These are phyloP conservation scores for Rachycentron canadum DNA, from an alignment of 2,797 vertebrate species.

Conservation along the genomic window DNA sequence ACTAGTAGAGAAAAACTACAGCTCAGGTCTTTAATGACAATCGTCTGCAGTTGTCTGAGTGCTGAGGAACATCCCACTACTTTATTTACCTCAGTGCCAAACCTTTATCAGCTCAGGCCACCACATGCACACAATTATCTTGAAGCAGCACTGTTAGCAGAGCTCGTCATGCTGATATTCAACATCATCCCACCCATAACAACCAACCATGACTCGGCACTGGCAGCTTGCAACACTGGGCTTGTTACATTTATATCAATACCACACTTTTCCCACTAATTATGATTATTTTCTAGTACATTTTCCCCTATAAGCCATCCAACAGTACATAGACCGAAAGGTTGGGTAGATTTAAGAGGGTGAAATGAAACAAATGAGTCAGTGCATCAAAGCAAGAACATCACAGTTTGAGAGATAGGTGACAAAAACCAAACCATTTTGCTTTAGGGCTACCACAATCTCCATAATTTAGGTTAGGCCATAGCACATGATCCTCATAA, in stretches of 20 bases:
- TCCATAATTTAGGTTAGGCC: no score
- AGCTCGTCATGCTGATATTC: not conserved
- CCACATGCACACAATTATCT: slow-evolving; percentile 54
- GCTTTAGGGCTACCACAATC: no score
- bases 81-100: not conserved
- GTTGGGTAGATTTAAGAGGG: no score
- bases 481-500: no score
- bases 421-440: no score
- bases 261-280: not conserved
- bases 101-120: slow-evolving; percentile 56
- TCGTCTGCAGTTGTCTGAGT: not conserved
- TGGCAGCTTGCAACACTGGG: not conserved
- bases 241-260: not conserved
- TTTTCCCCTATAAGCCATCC: no score
- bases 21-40: not conserved
- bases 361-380: no score
- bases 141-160: not conserved
- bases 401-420: no score
- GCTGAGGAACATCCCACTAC: not conserved
- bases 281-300: not conserved
- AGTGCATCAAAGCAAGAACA: no score
- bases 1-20: not conserved
- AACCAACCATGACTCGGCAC: slow-evolving; percentile 1
- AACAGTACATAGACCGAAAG: no score
- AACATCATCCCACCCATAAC: not conserved